Base-by-base conservation (phyloP, 2,113 vertebrate genomes). In the Sturnus vulgaris region DNA sequence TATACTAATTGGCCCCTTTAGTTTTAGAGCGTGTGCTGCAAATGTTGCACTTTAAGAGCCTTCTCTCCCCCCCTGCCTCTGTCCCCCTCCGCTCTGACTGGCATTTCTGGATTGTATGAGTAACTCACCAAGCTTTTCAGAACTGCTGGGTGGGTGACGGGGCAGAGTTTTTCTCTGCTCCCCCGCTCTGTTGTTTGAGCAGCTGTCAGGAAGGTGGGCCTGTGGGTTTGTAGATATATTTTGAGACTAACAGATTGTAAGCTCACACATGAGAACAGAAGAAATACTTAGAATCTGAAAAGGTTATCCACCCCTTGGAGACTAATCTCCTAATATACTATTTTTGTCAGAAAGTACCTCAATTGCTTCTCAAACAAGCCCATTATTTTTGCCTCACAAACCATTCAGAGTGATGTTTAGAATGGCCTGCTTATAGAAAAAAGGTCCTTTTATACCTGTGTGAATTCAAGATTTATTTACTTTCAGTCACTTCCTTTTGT, bases 251-350 rank as follows among this genome's bases (percentile, higher is more conserved):
- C 86, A 95, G 82, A 90, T 96, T 97, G 83, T 90, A 93, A 96
- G 23, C 95, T 97, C 95, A 97, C 78, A 95, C 83, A 96, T 65
- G 82, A 97, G 80, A 95, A 95, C 72, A 90, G 53, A 96, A 96
- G 86, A 96, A 97, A 97, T 83, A 94, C 80, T 96, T 93, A 88
- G 76, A 96, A 96, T 97, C 93, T 90, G 96, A 90, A 97, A 97
- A 97, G 95, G 90, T 96, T 97, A 93, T 96, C 90, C 93, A 87
- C 88, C 93, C 96, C 73, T 91, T 90, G 88, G 94, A 97, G 92
- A 97, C 97, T 97, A 97, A 97, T 98, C 95, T 97, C 84, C 75
- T 97, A 97, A 97, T 97, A 96, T 57, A 95, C 73, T 70, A 92
- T 94, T 97, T 97, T 97, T 95, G 96, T 96, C 52, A 89, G 80